A percentile compares a stretch with the other conserved stretches of the same genome.
These are phyloP conservation scores for Pachyseris speciosa DNA, from an alignment of 64 coral and sea anemone genomes.

Conservation along the genomic window DNA sequence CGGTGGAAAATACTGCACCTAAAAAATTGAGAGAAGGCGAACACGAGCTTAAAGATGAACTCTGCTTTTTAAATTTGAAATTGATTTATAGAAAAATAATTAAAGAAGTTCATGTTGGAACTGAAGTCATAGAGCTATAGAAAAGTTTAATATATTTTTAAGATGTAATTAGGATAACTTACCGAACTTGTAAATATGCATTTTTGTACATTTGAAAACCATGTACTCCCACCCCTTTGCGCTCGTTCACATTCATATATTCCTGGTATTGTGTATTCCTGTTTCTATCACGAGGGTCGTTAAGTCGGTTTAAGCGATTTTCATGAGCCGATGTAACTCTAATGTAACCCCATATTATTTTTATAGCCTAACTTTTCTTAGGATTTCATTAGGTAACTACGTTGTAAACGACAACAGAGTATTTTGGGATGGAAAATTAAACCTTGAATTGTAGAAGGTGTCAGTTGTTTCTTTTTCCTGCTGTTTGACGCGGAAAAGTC, in stretches of 20 bases:
- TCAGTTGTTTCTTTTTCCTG: not conserved
- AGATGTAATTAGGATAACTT: constrained; percentile 53
- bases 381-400: constrained; percentile 13
- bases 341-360: constrained; percentile 42
- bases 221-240: not conserved
- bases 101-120: constrained; percentile 24
- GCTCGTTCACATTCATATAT: not conserved
- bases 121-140: constrained; percentile 46
- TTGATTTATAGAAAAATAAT: constrained; percentile 41
- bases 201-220: constrained; percentile 21
- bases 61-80: constrained; percentile 4
- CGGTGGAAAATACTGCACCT: not conserved
- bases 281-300: not conserved
- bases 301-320: not conserved
- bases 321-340: not conserved
- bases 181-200: constrained; percentile 35
- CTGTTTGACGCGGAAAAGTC: not conserved
- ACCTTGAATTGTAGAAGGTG: constrained; percentile 16
- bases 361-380: constrained; percentile 16
- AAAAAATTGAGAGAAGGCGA: not conserved
- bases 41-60: not conserved
- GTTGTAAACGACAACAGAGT: constrained; percentile 42
- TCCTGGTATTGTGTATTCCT: not conserved
- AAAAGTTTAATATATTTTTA: constrained; percentile 64
- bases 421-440: constrained; percentile 60